Evolutionary conservation across 1,140 invertebrate genomes (phyloP), one percentile per base, ranked within the genome.

Genomic region (Atta colombica): DNA sequence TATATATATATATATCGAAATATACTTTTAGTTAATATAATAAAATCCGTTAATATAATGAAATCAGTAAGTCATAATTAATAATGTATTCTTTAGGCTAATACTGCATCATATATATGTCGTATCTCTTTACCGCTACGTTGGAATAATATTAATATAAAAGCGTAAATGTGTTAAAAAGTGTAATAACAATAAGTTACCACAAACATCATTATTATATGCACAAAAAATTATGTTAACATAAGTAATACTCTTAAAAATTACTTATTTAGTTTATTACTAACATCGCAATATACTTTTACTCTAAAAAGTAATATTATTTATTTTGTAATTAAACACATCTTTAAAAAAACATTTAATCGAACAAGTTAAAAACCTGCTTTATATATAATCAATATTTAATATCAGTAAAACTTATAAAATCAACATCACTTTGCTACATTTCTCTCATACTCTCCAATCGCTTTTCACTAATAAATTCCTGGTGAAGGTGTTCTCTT

Each of bases 401-500:
- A 14, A 45, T 31, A 49, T 74, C 14, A 74, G n/a, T 14, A 21
- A 74, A 61, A 82, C 18, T 49, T 25, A 72, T 25, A n/a, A 84
- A 35, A 12, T 78, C 71, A 72, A 18, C 58, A 51, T 21, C 21
- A 66, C 12, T n/a, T 45, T 65, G 49, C n/a, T 49, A 53, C 75
- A 58, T 69, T 53, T 72, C 72, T 86, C 66, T 69, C 66, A 14
- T 74, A 63, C 71, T 71, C 35, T 14, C 21, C 25, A 75, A 28
- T n/a, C 39, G 16, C 80, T 88, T 91, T 90, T 90, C 87, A 80
- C 82, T 91, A 55, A 63, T 35, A 80, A 61, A 88, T 82, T 53
- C 35, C 8, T 58, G 87, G 89, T 90, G 87, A 91, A 91, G 69
- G 77, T 90, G 89, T 91, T 91, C 74, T 65, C 87, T 68, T 91